Base-by-base conservation (phyloP, 2,888 invertebrate genomes). In the Nebria brevicollis region DNA sequence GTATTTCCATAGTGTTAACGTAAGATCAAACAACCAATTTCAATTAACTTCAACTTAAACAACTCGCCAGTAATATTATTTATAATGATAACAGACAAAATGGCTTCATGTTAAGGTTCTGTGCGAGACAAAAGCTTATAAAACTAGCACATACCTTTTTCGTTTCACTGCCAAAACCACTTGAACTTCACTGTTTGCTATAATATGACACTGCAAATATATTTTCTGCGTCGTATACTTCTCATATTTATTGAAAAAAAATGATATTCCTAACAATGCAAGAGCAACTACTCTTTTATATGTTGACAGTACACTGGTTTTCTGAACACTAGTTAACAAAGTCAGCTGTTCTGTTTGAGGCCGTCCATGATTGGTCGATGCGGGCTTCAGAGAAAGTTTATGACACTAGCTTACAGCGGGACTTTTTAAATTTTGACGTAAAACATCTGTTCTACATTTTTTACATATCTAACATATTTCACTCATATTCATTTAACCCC, bases 331-430 rank as follows among this genome's bases (percentile, higher is more conserved):
- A 84, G 34, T 34, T 34, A 34, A 34, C 34, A 34, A 84, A 85
- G 76, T 80, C 85, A 85, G 85, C 85, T 85, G 85, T 85, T 85
- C 85, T 85, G 85, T 85, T 85, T 66, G 81, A 77, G 42, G 65
- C 20, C 10, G 26, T 25, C 34, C 11, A 13, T 81, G 81, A 81
- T 81, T 81, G 81, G 81, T 73, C 41, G 66, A 25, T 76, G 25
- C 79, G 42, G 20, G n/a, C 54, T 43, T 41, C 20, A 15, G 34
- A 75, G 66, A 68, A 20, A 54, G 74, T 54, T 72, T 73, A 73
- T 78, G 78, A 78, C 78, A 78, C 54, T 34, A 25, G 25, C 70
- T 13, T 66, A 78, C 68, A 54, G 54, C 34, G 13, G 10, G 65
- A 78, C 26, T 41, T 78, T 66, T 20, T 42, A 78, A 78, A 68